These are phyloP conservation scores for Leucophenga montana DNA, from an alignment of 2,888 invertebrate genomes.

Conservation along the genomic window DNA sequence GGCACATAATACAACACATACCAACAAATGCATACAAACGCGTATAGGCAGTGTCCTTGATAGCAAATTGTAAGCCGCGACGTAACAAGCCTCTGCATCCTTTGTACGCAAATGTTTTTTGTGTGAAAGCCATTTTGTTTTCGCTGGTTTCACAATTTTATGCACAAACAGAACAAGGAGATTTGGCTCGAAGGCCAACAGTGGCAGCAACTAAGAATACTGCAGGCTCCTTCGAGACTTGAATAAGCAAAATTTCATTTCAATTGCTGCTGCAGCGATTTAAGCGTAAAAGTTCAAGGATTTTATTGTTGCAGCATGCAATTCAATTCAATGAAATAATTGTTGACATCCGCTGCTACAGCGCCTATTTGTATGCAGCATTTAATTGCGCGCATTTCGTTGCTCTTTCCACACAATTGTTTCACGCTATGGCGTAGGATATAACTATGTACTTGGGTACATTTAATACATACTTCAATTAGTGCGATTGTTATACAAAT, in stretches of 20 bases:
- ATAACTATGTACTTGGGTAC: neutral
- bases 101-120: too few relatives aligned
- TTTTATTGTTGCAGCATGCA: slow-evolving; percentile 18
- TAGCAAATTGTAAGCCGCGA: too few relatives aligned
- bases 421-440: neutral
- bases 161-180: too few relatives aligned
- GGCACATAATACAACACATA: too few relatives aligned
- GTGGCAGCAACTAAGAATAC: neutral
- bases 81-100: too few relatives aligned
- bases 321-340: neutral
- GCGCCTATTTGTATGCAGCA: slow-evolving; percentile 11
- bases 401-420: neutral
- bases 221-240: neutral
- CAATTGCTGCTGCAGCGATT: too few relatives aligned
- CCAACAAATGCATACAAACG: too few relatives aligned
- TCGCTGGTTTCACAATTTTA: too few relatives aligned
- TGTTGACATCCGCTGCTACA: neutral
- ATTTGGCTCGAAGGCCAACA: neutral
- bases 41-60: too few relatives aligned
- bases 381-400: neutral
- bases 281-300: slow-evolving; percentile 21
- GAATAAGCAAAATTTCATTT: neutral
- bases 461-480: too few relatives aligned
- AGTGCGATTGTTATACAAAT: too few relatives aligned
- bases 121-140: too few relatives aligned